phyloP scores from a whole-genome alignment of 2,888 invertebrate species.

The Synergus laeviventris region DNA sequence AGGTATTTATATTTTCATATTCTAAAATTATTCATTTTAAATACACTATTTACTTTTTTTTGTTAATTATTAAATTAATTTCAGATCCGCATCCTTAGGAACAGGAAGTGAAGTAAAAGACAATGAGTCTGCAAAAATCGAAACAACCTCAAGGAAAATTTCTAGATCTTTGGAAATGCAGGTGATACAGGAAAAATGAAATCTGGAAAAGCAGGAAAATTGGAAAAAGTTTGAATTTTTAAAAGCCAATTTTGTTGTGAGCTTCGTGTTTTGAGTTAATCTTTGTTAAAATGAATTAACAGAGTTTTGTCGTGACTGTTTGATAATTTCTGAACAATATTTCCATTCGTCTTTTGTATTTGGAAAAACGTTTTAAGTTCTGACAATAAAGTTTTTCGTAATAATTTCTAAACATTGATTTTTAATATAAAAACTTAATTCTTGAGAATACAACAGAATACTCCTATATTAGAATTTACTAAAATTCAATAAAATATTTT shows the following conservation, averaged over 20 bases:
- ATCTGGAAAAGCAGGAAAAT: conserved; percentile 48
- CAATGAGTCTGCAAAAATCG: background rate
- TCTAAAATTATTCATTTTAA: background rate
- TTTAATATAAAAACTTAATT: background rate
- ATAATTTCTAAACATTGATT: background rate
- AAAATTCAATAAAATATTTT: too few relatives aligned
- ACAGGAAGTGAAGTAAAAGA: background rate
- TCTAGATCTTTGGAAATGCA: conserved; percentile 61
- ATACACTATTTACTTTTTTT: background rate
- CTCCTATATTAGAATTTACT: too few relatives aligned
- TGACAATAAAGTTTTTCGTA: background rate
- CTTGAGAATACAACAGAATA: too few relatives aligned
- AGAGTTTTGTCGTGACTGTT: background rate
- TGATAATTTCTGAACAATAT: background rate
- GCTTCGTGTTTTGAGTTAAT: background rate
- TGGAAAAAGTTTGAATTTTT: conserved; percentile 45
- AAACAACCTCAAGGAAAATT: conserved; percentile 2
- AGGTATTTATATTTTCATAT: background rate
- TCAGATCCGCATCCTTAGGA: background rate
- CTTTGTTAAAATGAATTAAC: conserved; percentile 11
- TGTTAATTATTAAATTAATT: background rate
- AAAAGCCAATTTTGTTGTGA: conserved; percentile 49
- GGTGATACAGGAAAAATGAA: conserved; percentile 54
- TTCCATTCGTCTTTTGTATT: background rate
- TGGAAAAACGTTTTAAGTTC: background rate